Base-by-base conservation (phyloP, 2,797 vertebrate genomes). In the Cetoscarus ocellatus region DNA sequence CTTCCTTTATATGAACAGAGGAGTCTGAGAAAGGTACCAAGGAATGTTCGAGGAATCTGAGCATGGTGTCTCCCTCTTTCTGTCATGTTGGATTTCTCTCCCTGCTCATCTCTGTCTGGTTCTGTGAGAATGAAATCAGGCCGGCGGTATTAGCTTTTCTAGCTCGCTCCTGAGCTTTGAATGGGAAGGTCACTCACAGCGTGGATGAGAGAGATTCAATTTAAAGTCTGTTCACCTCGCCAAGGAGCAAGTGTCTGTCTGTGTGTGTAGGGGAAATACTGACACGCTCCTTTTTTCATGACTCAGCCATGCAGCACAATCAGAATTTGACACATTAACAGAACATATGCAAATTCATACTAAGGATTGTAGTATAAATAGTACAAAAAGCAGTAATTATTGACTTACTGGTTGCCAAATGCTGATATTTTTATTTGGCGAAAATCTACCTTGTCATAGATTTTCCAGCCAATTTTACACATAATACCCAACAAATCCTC, bases 111-210 rank as follows among this genome's bases (percentile, higher is more conserved):
- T 69, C 75, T 56, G 62, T 72, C 75, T 34, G 64, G 14, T 66
- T 75, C 69, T n/a, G 56, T 42, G 65, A 74, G 80, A 88, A 79
- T 83, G 64, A 85, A 86, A 89, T 89, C 87, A 82, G 61, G 13
- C 62, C n/a, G 36, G 71, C 76, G 44, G 55, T 75, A 87, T 87
- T 82, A 82, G 77, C 84, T 88, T 86, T 27, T 91, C 86, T 75
- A 62, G 61, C 79, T 70, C 61, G 56, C 69, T 78, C 77, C 77
- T 82, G 82, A 10, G 80, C 80, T 67, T 62, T 39, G 62, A 86
- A 80, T 70, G 80, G 77, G 87, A 88, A 90, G 89, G 89, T 91
- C 88, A 91, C 69, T 83, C 86, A 80, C 82, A 59, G 80, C 54
- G 60, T 58, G 72, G 79, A 77, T 71, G 53, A 74, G 47, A 79